These are phyloP conservation scores for Spatulosminthurus flaviceps DNA, from an alignment of 2,888 invertebrate species.

Conservation along the genomic window DNA sequence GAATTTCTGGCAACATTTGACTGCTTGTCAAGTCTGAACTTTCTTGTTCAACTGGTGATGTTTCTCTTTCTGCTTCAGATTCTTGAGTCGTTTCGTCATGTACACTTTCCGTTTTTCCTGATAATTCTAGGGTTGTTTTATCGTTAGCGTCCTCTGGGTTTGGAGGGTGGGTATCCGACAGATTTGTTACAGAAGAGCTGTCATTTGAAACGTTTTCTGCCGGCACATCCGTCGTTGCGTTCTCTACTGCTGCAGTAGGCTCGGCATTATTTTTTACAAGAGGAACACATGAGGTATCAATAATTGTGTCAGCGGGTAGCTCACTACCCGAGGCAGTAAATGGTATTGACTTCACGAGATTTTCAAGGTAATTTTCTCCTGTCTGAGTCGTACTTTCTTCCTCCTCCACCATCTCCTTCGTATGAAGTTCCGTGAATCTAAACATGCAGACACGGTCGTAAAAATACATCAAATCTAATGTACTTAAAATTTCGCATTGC, in stretches of 20 bases:
- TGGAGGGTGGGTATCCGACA: background rate
- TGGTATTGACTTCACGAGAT: constrained; percentile 22
- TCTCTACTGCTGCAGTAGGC: background rate
- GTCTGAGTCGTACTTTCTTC: constrained; percentile 23
- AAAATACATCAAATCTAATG: constrained; percentile 31
- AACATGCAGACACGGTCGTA: constrained; percentile 18
- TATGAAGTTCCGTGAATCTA: constrained; percentile 27
- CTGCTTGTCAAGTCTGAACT: background rate
- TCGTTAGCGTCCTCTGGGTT: background rate
- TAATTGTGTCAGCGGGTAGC: constrained; percentile 24
- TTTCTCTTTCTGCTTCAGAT: constrained; percentile 19
- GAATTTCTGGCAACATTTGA: constrained; percentile 18
- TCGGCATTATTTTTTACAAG: constrained; percentile 11
- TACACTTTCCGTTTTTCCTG: constrained; percentile 1
- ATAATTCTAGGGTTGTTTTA: background rate
- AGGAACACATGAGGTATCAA: constrained; percentile 28
- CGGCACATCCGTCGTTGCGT: background rate
- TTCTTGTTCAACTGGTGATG: constrained; percentile 2
- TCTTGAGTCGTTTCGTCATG: constrained; percentile 23
- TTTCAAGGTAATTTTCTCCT: constrained; percentile 29
- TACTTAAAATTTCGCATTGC: constrained; percentile 40
- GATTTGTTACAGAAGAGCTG: constrained; percentile 13
- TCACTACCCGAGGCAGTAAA: constrained; percentile 23
- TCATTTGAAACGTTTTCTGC: constrained; percentile 16
- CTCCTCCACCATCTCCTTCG: background rate